A percentile compares a stretch with the other conserved stretches of the same genome.
These are phyloP conservation scores for Caenorhabditis japonica DNA, from an alignment of 2,888 invertebrate species.

Conservation along the genomic window DNA sequence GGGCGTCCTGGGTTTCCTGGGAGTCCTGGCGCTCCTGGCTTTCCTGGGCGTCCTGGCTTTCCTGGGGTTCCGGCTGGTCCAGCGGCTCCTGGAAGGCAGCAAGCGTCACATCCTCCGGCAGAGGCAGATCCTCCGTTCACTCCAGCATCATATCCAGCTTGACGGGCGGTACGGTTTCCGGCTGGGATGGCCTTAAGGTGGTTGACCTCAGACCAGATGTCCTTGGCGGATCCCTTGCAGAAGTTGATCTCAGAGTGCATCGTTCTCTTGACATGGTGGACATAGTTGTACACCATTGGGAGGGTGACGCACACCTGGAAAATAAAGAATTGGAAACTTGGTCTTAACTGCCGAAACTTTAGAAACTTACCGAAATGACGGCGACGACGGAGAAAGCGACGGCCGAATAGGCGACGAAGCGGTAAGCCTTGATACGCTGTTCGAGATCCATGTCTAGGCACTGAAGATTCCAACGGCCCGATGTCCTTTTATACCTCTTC, in stretches of 20 bases:
- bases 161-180: slow-evolving; percentile 68
- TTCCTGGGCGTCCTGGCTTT: slow-evolving; percentile 62
- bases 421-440: slow-evolving; percentile 59
- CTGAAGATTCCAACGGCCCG: slow-evolving; percentile 5
- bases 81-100: slow-evolving; percentile 68
- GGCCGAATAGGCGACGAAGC: slow-evolving; percentile 61
- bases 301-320: slow-evolving; percentile 55
- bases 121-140: slow-evolving; percentile 53
- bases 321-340: not conserved
- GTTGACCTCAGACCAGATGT: slow-evolving; percentile 64
- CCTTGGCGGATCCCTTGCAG: slow-evolving; percentile 64
- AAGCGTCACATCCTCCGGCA: slow-evolving; percentile 67
- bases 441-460: slow-evolving; percentile 55
- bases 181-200: slow-evolving; percentile 62
- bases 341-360: not conserved
- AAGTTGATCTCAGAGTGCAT: slow-evolving; percentile 57
- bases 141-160: slow-evolving; percentile 61
- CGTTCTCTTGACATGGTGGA: slow-evolving; percentile 54
- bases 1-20: slow-evolving; percentile 68
- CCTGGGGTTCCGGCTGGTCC: slow-evolving; percentile 62
- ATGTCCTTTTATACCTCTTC: slow-evolving; percentile 23
- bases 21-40: slow-evolving; percentile 70
- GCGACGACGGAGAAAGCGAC: slow-evolving; percentile 62
- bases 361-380: slow-evolving; percentile 49
- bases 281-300: slow-evolving; percentile 60